phyloP scores from a whole-genome alignment of 2,888 invertebrate genomes.

The Adelognathus sp. region DNA sequence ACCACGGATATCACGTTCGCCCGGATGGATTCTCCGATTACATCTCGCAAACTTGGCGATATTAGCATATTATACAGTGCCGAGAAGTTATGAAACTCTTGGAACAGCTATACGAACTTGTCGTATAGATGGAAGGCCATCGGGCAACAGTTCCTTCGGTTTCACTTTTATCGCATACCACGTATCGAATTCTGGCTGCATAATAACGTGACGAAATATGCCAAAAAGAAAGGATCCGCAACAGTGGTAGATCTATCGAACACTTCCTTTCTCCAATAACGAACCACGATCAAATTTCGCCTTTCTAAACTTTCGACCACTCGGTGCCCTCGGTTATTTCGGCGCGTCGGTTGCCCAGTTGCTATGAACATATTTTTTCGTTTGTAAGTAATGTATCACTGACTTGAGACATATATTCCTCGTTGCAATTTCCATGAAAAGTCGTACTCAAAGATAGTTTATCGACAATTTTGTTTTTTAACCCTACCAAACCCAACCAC shows the following conservation, averaged over 20 bases:
- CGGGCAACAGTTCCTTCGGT: slow-evolving; percentile 18
- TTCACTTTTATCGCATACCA: slow-evolving; percentile 41
- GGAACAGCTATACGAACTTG: slow-evolving; percentile 7
- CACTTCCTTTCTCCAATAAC: not conserved
- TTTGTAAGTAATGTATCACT: not conserved
- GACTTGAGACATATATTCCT: too few relatives aligned
- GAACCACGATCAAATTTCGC: not conserved
- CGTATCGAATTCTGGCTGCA: not conserved
- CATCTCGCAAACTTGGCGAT: slow-evolving; percentile 45
- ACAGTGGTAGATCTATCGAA: not conserved
- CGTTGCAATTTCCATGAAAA: too few relatives aligned
- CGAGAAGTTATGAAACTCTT: slow-evolving; percentile 49
- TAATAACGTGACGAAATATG: slow-evolving; percentile 9
- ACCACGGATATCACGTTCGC: slow-evolving; percentile 51
- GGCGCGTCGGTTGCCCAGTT: not conserved
- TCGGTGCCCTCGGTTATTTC: not conserved
- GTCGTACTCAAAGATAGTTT: too few relatives aligned
- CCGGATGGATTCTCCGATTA: slow-evolving; percentile 56
- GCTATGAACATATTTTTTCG: not conserved
- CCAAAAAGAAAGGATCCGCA: not conserved
- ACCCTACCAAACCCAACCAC: too few relatives aligned
- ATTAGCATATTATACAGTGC: slow-evolving; percentile 49
- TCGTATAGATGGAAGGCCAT: slow-evolving; percentile 12
- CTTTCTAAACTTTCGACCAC: not conserved
- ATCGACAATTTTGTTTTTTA: too few relatives aligned